Evolutionary conservation across 2,888 invertebrate species (phyloP).

Genomic region (Melieria picta): DNA sequence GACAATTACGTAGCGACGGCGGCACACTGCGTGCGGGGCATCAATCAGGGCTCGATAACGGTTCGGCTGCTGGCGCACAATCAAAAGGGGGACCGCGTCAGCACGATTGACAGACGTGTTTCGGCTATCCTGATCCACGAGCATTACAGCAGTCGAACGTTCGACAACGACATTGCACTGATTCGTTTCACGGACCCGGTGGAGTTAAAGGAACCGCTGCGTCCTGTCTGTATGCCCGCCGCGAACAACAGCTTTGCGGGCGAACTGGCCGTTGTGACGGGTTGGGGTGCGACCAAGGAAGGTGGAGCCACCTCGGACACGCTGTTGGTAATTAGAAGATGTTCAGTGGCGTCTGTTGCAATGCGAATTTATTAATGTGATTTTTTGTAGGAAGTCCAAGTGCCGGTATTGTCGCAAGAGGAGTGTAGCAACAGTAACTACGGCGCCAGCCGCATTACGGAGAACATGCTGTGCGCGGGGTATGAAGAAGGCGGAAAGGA

Average conservation of each 20-base stretch:
- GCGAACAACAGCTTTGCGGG: slow-evolving; percentile 54
- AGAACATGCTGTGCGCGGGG: slow-evolving; percentile 64
- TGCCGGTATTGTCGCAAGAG: slow-evolving; percentile 75
- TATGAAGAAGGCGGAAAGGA: slow-evolving; percentile 59
- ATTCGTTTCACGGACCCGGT: slow-evolving; percentile 74
- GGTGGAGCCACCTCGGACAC: slow-evolving; percentile 75
- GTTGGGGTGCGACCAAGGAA: slow-evolving; percentile 81
- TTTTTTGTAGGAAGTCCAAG: slow-evolving; percentile 73
- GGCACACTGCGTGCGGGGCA: slow-evolving; percentile 77
- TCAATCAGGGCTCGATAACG: slow-evolving; percentile 69
- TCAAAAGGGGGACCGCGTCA: slow-evolving; percentile 66
- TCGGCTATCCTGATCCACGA: slow-evolving; percentile 69
- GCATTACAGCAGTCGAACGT: slow-evolving; percentile 76
- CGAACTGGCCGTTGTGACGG: slow-evolving; percentile 72
- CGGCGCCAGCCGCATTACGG: slow-evolving; percentile 56
- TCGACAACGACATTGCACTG: slow-evolving; percentile 86
- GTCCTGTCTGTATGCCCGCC: slow-evolving; percentile 82
- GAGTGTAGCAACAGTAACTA: slow-evolving; percentile 60
- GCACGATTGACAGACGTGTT: slow-evolving; percentile 62
- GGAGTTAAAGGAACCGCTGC: slow-evolving; percentile 70
- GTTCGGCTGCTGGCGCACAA: slow-evolving; percentile 81
- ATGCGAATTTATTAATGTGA: neutral
- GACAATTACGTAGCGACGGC: slow-evolving; percentile 81
- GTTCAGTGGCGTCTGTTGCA: neutral
- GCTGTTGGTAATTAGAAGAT: slow-evolving; percentile 60